Evolutionary conservation across 2,113 vertebrate species (phyloP), one percentile per base, ranked within the genome.

Genomic region (Excalfactoria chinensis): DNA sequence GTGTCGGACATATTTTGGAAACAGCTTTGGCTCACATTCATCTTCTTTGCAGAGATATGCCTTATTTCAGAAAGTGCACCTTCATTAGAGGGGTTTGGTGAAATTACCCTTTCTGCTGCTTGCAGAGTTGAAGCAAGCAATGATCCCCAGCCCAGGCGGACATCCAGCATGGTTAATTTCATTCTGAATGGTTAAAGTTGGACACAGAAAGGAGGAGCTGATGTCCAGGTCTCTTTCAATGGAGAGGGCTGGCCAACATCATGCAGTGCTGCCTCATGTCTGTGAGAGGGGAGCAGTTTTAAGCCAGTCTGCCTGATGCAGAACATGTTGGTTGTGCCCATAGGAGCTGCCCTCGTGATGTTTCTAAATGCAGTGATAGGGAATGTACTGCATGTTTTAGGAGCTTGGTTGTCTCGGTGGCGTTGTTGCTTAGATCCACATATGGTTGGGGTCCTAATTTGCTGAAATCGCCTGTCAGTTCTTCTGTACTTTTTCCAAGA

Each of bases 21-120:
- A 49, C 23, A 6, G 8, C 93, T 93, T 53, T 91, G 68, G 60
- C 32, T 89, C 32, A 11, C 9, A 3, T 76, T 88, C 41, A 26
- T 68, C 37, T 83, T 55, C 43, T 91, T 76, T 0, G 1, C 37
- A 84, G 53, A 46, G 37, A 79, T 37, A 51, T 30, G 53, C 40
- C 53, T 81, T 60, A 35, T 48, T 92, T 71, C 55, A 85, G 63
- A 79, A 91, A 85, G 17, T 55, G 44, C 69, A 78, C 66, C 56
- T 89, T 91, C 64, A 35, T 77, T 86, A 67, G 69, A 84, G 76
- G 66, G 48, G 93, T 88, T 35, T 30, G 71, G 72, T 85, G 55
- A 95, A 77, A 64, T 86, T 88, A 74, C 41, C 46, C 44, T 92
- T 74, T 71, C 71, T 95, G 86, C 77, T 79, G 16, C 60, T 56